Evolutionary conservation across 2,888 invertebrate genomes (phyloP), one percentile per base, ranked within the genome.

Genomic region (Epistrophella euchroma): DNA sequence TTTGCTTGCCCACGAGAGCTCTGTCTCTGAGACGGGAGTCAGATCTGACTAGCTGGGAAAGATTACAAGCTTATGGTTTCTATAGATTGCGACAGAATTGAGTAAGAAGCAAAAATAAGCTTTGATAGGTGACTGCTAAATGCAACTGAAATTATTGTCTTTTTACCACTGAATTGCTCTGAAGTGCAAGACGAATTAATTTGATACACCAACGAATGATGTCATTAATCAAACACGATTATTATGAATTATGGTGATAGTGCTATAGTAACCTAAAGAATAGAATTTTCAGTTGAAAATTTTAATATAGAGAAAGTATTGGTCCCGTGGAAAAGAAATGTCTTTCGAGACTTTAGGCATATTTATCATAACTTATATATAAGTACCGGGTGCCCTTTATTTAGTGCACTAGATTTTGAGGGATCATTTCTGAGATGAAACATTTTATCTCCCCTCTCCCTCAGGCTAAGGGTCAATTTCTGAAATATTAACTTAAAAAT

Each of bases 151-250:
- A 64, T 64, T 28, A 66, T 47, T 47, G 47, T 47, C 17, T 66
- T 9, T 62, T 62, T 35, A 17, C 56, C 13, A 22, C 35, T 22
- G 60, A 50, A 37, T 45, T 37, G 10, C 60, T 50, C 47, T 73
- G 72, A 73, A 50, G 50, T 73, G 72, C 60, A 60, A 60, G 55
- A 73, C 72, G 72, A 73, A 73, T 73, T 60, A 35, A 32, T 6
- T 64, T 40, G 52, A 55, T 43, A 32, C 55, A 25, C 22, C 22
- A 25, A 10, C n/a, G 7, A 28, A 45, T 64, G 28, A 28, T 47
- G 66, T 47, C 66, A 66, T 32, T 66, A 35, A 66, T 47, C 17
- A 32, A 47, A 47, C 19, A 66, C 28, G 17, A 62, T 62, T 28
- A 43, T 22, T 40, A 35, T 22, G 52, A 9, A 52, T 3, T 2